Base-by-base conservation (phyloP, 2,888 invertebrate species). In the Melangyna quadrimaculata region DNA sequence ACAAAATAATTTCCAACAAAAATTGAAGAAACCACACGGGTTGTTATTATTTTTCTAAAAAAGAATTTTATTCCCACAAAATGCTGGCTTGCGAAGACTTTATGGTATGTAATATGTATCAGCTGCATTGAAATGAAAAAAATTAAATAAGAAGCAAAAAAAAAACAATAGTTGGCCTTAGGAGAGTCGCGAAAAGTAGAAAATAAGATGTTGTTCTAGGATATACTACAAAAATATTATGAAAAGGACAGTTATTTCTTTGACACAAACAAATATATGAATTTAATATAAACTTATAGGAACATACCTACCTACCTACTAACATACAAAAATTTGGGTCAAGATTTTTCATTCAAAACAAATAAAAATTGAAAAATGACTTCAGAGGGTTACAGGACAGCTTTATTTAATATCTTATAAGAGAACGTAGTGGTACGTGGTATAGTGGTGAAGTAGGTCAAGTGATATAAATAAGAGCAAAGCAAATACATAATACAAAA, bases 81-180 rank as follows among this genome's bases (percentile, higher is more conserved):
- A 65, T 78, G 43, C 35, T 83, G 79, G 37, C 69, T 63, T 55
- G 1, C 29, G 0, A 43, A 19, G 67, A 67, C 69, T 78, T 74
- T 63, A 43, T 53, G 24, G 19, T 19, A 43, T 19, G 37, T n/a
- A 37, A 7, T 40, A 40, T n/a, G 51, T 51, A 27, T 24, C 51
- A 24, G 40, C 57, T 63, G 55, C 45, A 70, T 48, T 48, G 63
- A 48, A 71, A 70, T 57, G 37, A 45, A 63, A 69, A 70, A 53
- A 27, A 37, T 14, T 14, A 19, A 43, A 48, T 10, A 22, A 32
- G 8, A 48, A 29, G 78, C 14, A 19, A 43, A 48, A 14, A 22
- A 32, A 12, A 48, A 29, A 83, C 78, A 74, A 83, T 78, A 55
- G 83, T 70, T 83, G 74, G 70, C 69, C 82, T 73, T 65, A 82